These are phyloP conservation scores for Parazoanthus swiftii DNA, from an alignment of 92 coral and sea anemone genomes.

Conservation along the genomic window DNA sequence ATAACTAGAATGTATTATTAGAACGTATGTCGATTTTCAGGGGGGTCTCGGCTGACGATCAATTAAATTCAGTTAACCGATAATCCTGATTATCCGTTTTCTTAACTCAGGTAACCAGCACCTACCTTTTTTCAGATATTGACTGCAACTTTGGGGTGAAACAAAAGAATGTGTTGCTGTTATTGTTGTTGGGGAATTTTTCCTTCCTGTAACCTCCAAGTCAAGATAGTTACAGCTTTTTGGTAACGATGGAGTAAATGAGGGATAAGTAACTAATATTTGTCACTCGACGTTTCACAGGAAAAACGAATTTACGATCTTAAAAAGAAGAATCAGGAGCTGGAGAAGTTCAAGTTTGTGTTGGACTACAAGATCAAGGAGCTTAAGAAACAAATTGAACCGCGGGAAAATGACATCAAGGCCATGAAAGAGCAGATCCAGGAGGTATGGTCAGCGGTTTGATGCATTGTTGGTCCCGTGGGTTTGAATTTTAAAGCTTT, in stretches of 20 bases:
- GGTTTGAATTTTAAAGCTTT: background rate
- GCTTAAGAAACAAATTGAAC: conserved; percentile 95
- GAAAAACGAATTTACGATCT: conserved; percentile 98
- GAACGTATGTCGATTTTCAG: no score
- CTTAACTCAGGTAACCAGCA: no score
- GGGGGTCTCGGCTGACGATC: no score
- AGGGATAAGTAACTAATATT: background rate
- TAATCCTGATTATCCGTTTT: no score
- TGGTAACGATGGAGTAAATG: background rate
- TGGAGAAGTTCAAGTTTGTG: conserved; percentile 98
- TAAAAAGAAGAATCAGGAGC: conserved; percentile 96
- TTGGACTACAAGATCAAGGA: conserved; percentile 98
- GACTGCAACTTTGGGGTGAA: no score
- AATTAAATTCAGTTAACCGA: no score
- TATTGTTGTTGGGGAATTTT: no score
- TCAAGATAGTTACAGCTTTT: no score
- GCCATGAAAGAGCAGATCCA: conserved; percentile 99
- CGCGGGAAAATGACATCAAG: conserved; percentile 97
- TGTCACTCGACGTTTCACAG: conserved; percentile 41
- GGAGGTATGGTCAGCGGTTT: conserved; percentile 66
- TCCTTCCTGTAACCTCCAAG: background rate
- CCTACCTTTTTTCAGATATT: no score
- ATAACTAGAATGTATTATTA: no score
- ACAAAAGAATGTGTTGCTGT: no score
- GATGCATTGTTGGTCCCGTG: background rate